A percentile compares a stretch with the other conserved stretches of the same genome.
These are phyloP conservation scores for Boloria selene DNA, from an alignment of 2,888 invertebrate genomes.

Conservation along the genomic window DNA sequence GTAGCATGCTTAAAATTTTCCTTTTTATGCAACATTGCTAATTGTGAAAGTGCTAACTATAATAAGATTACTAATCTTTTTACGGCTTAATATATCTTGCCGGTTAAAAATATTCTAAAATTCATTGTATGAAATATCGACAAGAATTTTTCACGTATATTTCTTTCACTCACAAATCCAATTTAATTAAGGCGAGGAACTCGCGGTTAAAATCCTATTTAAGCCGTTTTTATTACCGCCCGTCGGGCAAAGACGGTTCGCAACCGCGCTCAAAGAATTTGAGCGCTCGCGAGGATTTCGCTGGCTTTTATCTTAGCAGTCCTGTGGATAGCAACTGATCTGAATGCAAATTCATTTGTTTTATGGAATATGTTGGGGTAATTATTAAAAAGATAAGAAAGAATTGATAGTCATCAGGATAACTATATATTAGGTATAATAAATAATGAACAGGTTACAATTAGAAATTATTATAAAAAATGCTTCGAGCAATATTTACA, in stretches of 20 bases:
- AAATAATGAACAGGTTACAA: too few relatives aligned
- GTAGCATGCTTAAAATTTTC: slow-evolving; percentile 48
- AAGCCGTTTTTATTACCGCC: slow-evolving; percentile 82
- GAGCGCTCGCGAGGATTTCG: slow-evolving; percentile 73
- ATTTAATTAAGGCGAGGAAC: slow-evolving; percentile 82
- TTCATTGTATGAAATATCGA: slow-evolving; percentile 76
- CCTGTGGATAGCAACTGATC: slow-evolving; percentile 67
- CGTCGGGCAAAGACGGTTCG: slow-evolving; percentile 78
- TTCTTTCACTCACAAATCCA: slow-evolving; percentile 81
- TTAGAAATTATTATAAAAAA: not conserved
- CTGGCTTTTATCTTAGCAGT: slow-evolving; percentile 72
- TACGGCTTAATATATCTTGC: slow-evolving; percentile 57
- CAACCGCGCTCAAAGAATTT: slow-evolving; percentile 77
- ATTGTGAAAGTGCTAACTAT: slow-evolving; percentile 22
- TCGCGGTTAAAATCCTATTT: slow-evolving; percentile 82
- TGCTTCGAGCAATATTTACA: not conserved
- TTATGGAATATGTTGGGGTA: slow-evolving; percentile 11
- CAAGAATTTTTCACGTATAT: slow-evolving; percentile 80
- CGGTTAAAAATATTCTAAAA: slow-evolving; percentile 69
- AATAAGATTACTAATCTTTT: slow-evolving; percentile 5
- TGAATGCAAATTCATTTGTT: slow-evolving; percentile 71
- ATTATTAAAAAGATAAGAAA: slow-evolving; percentile 31
- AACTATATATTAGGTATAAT: too few relatives aligned
- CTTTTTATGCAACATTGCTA: slow-evolving; percentile 47
- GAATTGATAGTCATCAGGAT: too few relatives aligned